Base-by-base conservation (phyloP, 2,888 invertebrate genomes). In the Ariolimax columbianus region DNA sequence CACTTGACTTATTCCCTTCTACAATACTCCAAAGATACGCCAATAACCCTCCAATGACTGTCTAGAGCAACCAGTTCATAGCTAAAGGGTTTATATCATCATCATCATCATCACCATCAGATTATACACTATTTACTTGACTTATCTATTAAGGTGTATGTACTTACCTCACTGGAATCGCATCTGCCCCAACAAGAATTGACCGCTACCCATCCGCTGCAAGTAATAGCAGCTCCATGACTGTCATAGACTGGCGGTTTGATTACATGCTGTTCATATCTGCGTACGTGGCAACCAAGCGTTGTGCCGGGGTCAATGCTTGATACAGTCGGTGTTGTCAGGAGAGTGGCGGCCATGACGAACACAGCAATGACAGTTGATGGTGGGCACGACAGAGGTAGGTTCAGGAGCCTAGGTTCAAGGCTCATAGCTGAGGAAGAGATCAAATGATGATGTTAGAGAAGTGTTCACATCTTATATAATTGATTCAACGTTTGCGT, bases 121-220 rank as follows among this genome's bases (percentile, higher is more conserved):
- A n/a, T 11, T 47, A 47, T 47, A 47, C 14, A 47, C 9, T 47
- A 47, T 47, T 11, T 11, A 7, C 47, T 11, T 47, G 14, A 47
- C 7, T 47, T 11, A 47, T 59, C 9, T 17, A 11, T 7, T 47
- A 11, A 47, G 14, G 9, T 11, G 47, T 23, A 14, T 55, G 19
- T 14, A 70, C 86, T 92, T 93, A 97, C 97, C 95, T 97, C 97
- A 93, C 96, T 96, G 0, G 97, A 97, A 93, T 97, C 97, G 91
- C 97, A 97, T 79, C 97, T 95, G 36, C 97, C 97, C 95, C 97
- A 97, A 92, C 97, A 97, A 0, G 97, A 96, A 92, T 96, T 96
- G 0, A 97, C 96, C 68, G 96, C 96, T 26, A 97, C 95, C 80
- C 95, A 95, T 91, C 97, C 97, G 96, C 96, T 96, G 92, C 97